Conservation (phyloP, 2,888 invertebrate species). For the Alentia gelatinosa region DNA sequence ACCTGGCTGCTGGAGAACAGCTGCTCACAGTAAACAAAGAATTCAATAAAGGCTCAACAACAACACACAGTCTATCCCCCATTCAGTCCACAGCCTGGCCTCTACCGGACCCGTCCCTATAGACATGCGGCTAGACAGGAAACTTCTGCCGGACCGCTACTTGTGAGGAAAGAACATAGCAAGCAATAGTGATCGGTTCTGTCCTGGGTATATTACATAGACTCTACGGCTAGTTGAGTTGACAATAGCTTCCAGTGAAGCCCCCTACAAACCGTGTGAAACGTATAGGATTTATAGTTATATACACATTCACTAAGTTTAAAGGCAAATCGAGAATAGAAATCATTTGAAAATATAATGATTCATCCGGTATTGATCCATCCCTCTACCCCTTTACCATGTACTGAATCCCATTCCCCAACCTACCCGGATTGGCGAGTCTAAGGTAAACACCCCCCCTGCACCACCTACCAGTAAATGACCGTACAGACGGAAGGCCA, state of each 20-base stretch:
- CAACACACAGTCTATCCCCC: neutral
- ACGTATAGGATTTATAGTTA: too few relatives aligned
- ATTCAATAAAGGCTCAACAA: conserved; percentile 5
- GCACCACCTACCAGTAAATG: neutral
- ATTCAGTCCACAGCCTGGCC: neutral
- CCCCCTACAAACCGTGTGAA: too few relatives aligned
- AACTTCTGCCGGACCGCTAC: neutral
- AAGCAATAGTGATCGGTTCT: too few relatives aligned
- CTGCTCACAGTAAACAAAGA: neutral
- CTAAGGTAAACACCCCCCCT: neutral
- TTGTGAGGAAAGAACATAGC: neutral
- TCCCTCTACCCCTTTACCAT: too few relatives aligned
- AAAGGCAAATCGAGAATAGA: too few relatives aligned
- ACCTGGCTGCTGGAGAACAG: neutral
- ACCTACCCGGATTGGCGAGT: neutral
- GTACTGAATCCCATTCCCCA: too few relatives aligned
- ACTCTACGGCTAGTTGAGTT: too few relatives aligned
- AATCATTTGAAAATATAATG: too few relatives aligned
- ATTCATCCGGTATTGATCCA: too few relatives aligned
- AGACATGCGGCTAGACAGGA: neutral
- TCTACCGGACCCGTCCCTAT: neutral
- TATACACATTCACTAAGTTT: too few relatives aligned
- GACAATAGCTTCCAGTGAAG: too few relatives aligned
- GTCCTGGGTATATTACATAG: too few relatives aligned
- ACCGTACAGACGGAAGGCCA: neutral